Percentiles rank a stretch among this genome's conserved stretches.
Evolutionary conservation across 2,113 vertebrate species (phyloP).

Genomic region (Ornithorhynchus anatinus): DNA sequence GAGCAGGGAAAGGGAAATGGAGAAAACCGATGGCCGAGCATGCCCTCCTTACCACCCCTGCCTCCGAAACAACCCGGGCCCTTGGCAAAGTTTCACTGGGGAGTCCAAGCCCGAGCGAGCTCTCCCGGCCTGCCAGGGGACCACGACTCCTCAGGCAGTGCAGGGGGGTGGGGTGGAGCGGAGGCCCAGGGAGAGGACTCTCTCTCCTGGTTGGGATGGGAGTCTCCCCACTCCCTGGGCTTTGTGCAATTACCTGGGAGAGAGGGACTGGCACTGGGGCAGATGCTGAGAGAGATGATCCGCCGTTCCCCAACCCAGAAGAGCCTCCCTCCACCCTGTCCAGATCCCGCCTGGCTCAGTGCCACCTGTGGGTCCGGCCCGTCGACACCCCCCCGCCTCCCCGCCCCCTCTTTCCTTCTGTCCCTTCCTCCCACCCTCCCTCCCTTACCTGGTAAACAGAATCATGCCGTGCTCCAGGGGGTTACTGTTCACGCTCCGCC

Average conservation of each 20-base stretch:
- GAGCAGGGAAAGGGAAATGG: neutral
- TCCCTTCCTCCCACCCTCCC: neutral
- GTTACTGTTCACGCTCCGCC: constrained; percentile 84
- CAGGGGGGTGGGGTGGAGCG: neutral
- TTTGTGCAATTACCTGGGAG: too few relatives aligned
- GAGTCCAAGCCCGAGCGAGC: neutral
- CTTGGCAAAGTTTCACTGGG: neutral
- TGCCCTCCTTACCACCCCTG: neutral
- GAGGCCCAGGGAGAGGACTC: too few relatives aligned
- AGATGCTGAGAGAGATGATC: too few relatives aligned
- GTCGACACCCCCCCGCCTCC: too few relatives aligned
- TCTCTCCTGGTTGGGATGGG: too few relatives aligned
- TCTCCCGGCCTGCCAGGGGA: neutral
- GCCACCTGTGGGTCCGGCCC: too few relatives aligned
- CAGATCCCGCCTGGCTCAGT: too few relatives aligned
- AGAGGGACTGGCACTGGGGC: too few relatives aligned
- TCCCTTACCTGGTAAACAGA: constrained; percentile 73
- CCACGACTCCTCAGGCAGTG: neutral
- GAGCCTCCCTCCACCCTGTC: too few relatives aligned
- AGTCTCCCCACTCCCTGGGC: too few relatives aligned
- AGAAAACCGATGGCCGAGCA: neutral
- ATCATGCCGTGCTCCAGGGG: constrained; percentile 88
- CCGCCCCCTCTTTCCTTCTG: too few relatives aligned
- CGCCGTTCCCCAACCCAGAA: too few relatives aligned
- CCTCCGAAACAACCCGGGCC: neutral